phyloP scores from a whole-genome alignment of 2,797 vertebrate genomes.

The Sphenodon punctatus region DNA sequence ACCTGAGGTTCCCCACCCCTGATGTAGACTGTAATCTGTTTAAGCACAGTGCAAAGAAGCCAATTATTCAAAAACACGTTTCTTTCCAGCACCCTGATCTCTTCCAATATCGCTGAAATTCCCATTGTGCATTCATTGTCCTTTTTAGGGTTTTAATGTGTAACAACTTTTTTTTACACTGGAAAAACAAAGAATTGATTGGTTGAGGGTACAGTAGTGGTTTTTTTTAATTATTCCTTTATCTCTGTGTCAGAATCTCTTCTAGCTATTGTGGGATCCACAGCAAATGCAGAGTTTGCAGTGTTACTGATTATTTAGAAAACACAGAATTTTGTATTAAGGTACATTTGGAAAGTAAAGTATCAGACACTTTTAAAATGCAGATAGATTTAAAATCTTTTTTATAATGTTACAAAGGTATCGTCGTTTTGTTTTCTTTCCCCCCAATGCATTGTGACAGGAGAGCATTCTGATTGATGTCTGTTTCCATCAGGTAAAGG shows the following conservation, averaged over 20 bases:
- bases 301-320: background rate
- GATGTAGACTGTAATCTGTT: too few relatives aligned
- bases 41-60: background rate
- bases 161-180: background rate
- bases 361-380: background rate
- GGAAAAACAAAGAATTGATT: background rate
- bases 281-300: background rate
- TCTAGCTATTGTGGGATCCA: background rate
- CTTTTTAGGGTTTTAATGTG: background rate
- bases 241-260: background rate
- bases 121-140: background rate
- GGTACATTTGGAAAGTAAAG: background rate
- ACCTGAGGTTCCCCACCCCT: too few relatives aligned
- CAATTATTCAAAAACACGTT: background rate
- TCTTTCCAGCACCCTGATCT: accelerated
- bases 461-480: background rate
- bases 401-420: background rate
- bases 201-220: background rate
- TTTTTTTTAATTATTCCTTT: background rate
- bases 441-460: background rate
- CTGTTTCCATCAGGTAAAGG: background rate
- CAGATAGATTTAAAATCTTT: background rate
- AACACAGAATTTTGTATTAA: background rate
- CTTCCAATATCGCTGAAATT: background rate
- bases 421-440: too few relatives aligned